phyloP scores from a whole-genome alignment of 2,797 vertebrate genomes.

The Rhinoraja longicauda region DNA sequence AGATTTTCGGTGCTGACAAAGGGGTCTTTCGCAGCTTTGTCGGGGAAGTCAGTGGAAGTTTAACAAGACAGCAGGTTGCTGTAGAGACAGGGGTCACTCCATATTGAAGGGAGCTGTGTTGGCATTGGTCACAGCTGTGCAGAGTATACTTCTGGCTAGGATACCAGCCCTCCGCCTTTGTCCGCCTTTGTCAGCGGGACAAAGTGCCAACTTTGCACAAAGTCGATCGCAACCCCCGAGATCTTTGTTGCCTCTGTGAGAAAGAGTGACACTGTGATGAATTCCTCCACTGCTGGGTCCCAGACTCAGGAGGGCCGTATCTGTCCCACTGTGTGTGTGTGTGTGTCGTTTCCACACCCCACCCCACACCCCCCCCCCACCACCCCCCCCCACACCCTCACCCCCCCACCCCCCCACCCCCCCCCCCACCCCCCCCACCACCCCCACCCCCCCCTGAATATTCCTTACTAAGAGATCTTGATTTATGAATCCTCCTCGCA shows the following conservation, averaged over 20 bases:
- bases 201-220: slow-evolving; percentile 72
- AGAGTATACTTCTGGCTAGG: slow-evolving; percentile 62
- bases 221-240: slow-evolving; percentile 69
- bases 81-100: slow-evolving; percentile 74
- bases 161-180: slow-evolving; percentile 80
- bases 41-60: slow-evolving; percentile 66
- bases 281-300: slow-evolving; percentile 59
- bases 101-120: slow-evolving; percentile 75
- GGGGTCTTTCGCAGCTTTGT: slow-evolving; percentile 63
- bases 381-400: too few species aligned
- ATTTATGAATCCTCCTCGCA: slow-evolving; percentile 72
- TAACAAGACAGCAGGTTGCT: slow-evolving; percentile 59
- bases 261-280: slow-evolving; percentile 60
- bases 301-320: slow-evolving; percentile 43
- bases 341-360: too few species aligned
- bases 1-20: slow-evolving; percentile 76
- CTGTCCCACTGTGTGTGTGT: slow-evolving; percentile 51
- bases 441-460: slow-evolving; percentile 52
- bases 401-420: too few species aligned
- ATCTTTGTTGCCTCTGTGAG: slow-evolving; percentile 64
- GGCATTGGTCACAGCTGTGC: slow-evolving; percentile 86
- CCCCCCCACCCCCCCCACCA: too few species aligned
- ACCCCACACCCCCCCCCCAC: too few species aligned
- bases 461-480: slow-evolving; percentile 72
- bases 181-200: slow-evolving; percentile 67